phyloP scores from a whole-genome alignment of 2,113 vertebrate species.

The Bufo bufo region DNA sequence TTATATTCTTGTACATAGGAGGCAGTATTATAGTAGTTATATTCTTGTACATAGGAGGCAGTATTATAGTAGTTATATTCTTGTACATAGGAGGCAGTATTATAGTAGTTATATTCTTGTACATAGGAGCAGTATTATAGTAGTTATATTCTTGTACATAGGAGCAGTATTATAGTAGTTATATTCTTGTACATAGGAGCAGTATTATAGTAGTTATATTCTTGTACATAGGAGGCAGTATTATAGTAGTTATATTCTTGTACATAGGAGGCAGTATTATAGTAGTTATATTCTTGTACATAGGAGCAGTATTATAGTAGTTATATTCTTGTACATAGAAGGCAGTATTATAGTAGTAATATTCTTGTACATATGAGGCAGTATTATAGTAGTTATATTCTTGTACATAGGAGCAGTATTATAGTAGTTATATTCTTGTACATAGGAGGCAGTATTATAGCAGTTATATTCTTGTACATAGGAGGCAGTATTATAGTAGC shows the following conservation, averaged over 20 bases:
- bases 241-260: neutral
- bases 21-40: too few relatives aligned
- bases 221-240: neutral
- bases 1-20: too few relatives aligned
- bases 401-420: too few relatives aligned
- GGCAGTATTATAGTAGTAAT: constrained; percentile 4
- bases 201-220: neutral
- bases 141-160: neutral
- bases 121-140: too few relatives aligned
- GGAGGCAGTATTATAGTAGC: neutral
- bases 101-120: too few relatives aligned
- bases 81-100: too few relatives aligned
- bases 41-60: too few relatives aligned
- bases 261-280: neutral
- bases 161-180: neutral
- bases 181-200: neutral
- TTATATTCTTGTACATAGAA: neutral
- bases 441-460: too few relatives aligned
- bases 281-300: neutral
- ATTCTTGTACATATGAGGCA: neutral
- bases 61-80: too few relatives aligned
- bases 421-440: too few relatives aligned
- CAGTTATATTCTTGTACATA: too few relatives aligned
- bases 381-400: neutral
- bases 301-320: neutral